A percentile compares a stretch with the other conserved stretches of the same genome.
These are phyloP conservation scores for Cyanoliseus patagonus DNA, from an alignment of 2,113 vertebrate species.

Conservation along the genomic window DNA sequence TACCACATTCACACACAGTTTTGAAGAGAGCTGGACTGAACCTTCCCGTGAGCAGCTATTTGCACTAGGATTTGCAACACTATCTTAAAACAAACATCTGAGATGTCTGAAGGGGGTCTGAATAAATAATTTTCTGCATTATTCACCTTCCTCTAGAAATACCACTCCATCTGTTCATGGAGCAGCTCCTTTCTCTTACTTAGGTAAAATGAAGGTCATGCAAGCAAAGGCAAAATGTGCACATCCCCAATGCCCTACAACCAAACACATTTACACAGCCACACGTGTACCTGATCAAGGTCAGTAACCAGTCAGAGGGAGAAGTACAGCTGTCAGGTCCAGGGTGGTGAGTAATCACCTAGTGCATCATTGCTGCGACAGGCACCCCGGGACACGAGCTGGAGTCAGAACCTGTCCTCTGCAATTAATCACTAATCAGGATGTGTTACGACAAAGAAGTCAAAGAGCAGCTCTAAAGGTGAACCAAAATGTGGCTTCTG, in stretches of 20 bases:
- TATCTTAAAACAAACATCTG: slow-evolving; percentile 42
- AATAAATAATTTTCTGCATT: slow-evolving; percentile 43
- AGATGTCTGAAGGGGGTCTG: slow-evolving; percentile 36
- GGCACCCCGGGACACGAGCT: slow-evolving; percentile 54
- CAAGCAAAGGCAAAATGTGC: neutral
- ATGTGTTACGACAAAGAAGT: neutral
- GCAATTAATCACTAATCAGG: slow-evolving; percentile 54
- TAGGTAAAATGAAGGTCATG: neutral
- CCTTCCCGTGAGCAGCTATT: slow-evolving; percentile 3
- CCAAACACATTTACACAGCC: neutral
- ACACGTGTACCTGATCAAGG: slow-evolving; percentile 31
- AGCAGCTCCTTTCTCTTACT: neutral
- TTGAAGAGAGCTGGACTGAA: neutral
- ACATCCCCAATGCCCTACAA: neutral
- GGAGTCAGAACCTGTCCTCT: slow-evolving; percentile 44
- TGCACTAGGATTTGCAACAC: slow-evolving; percentile 44
- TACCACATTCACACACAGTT: neutral
- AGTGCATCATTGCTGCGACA: slow-evolving; percentile 58
- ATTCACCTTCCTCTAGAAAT: slow-evolving; percentile 50
- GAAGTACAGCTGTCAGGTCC: slow-evolving; percentile 65
- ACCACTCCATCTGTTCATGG: slow-evolving; percentile 22
- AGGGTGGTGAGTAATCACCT: slow-evolving; percentile 48
- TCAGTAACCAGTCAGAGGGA: neutral
- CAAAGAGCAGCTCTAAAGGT: slow-evolving; percentile 32
- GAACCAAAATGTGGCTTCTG: neutral